Evolutionary conservation across 2,888 invertebrate species (phyloP).

Genomic region (Netelia fuscicornis): DNA sequence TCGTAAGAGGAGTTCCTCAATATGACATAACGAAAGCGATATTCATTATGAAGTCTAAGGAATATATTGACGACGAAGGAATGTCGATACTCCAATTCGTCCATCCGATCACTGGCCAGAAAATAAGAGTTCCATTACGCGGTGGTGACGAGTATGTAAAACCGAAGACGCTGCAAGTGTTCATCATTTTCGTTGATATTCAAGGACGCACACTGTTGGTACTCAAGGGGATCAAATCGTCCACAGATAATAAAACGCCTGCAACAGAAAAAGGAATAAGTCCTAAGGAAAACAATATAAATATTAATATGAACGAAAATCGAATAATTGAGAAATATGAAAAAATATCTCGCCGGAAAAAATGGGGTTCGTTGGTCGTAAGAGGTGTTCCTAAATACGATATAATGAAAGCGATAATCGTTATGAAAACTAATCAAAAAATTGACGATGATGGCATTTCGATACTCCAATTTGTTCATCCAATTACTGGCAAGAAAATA

Average conservation of each 20-base stretch:
- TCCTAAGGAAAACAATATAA: not conserved
- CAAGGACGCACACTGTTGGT: constrained; percentile 23
- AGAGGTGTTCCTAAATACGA: constrained; percentile 28
- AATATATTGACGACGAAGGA: constrained; percentile 1
- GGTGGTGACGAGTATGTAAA: constrained; percentile 48
- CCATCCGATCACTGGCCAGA: constrained; percentile 26
- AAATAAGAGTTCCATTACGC: constrained; percentile 10
- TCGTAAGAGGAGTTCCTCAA: constrained; percentile 6
- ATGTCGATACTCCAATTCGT: constrained; percentile 29
- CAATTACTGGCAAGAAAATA: not conserved
- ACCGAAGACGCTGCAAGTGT: not conserved
- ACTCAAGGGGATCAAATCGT: not conserved
- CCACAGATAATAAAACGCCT: not conserved
- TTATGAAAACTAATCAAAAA: not conserved
- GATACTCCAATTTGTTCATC: constrained; percentile 31
- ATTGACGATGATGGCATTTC: not conserved
- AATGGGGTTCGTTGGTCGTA: constrained; percentile 21
- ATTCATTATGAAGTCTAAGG: not conserved
- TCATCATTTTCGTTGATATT: constrained; percentile 32
- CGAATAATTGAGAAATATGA: not conserved
- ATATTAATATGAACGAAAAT: not conserved
- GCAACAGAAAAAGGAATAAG: not conserved
- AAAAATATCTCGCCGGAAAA: not conserved
- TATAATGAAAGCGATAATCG: not conserved
- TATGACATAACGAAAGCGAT: constrained; percentile 27